Conservation (phyloP, 2,113 vertebrate genomes). For the Ascaphus truei region DNA sequence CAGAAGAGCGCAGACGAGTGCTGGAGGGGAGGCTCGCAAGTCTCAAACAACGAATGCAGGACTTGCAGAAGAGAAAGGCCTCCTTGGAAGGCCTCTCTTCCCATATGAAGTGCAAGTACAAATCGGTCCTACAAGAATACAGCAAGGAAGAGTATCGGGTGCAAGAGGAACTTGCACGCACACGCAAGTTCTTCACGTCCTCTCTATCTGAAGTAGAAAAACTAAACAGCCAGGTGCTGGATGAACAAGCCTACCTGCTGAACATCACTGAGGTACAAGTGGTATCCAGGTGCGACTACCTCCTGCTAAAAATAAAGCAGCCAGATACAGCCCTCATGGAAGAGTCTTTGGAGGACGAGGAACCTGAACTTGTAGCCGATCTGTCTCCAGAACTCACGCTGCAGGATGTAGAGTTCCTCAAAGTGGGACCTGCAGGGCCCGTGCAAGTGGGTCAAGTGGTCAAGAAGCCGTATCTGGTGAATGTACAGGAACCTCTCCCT, state of each 20-base stretch:
- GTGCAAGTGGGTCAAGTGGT: conserved; percentile 81
- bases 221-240: conserved; percentile 80
- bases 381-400: conserved; percentile 77
- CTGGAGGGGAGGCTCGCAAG: conserved; percentile 71
- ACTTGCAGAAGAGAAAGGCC: conserved; percentile 83
- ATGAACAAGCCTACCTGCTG: conserved; percentile 89
- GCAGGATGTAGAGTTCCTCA: conserved; percentile 84
- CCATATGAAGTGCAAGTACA: conserved; percentile 77
- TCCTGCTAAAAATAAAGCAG: conserved; percentile 89
- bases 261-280: conserved; percentile 92
- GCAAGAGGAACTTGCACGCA: conserved; percentile 84
- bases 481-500: conserved; percentile 67
- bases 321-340: conserved; percentile 83
- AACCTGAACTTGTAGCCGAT: conserved; percentile 73
- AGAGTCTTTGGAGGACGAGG: conserved; percentile 76
- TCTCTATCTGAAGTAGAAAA: conserved; percentile 87
- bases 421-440: conserved; percentile 71
- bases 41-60: conserved; percentile 76
- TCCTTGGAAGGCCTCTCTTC: conserved; percentile 79
- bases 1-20: conserved; percentile 80
- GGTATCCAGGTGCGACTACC: conserved; percentile 90
- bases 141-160: conserved; percentile 77
- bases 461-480: conserved; percentile 76
- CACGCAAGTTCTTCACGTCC: conserved; percentile 78
- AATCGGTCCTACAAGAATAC: conserved; percentile 86